Evolutionary conservation across 1,140 invertebrate species (phyloP).

Genomic region (Akabosia matsudoensis): DNA sequence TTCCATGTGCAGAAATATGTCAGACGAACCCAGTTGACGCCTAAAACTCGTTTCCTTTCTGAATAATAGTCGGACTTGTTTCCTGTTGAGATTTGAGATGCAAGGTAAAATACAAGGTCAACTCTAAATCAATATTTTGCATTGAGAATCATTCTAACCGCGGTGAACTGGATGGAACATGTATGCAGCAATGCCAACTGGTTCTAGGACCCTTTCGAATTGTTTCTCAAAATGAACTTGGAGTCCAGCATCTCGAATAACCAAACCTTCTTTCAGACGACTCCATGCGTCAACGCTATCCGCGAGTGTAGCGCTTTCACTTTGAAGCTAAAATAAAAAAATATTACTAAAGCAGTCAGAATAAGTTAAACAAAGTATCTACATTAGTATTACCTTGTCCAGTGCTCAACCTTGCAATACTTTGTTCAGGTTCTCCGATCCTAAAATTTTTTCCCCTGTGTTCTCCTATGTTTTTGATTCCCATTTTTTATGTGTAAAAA

Average conservation of each 20-base stretch:
- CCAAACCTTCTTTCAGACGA: background rate
- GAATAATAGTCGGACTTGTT: background rate
- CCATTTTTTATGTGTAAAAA: too few species aligned
- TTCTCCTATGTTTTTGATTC: too few species aligned
- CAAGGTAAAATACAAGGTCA: background rate
- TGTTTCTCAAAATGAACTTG: slow-evolving; percentile 16
- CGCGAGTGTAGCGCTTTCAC: background rate
- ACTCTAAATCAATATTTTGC: background rate
- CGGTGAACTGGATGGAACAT: slow-evolving; percentile 19
- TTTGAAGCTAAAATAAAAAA: slow-evolving; percentile 25
- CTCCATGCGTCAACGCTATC: slow-evolving; percentile 21
- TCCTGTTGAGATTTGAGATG: background rate
- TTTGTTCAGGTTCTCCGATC: too few species aligned
- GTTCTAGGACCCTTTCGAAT: background rate
- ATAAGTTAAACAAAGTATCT: background rate
- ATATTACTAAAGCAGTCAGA: background rate
- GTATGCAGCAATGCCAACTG: background rate
- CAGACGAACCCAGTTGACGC: background rate
- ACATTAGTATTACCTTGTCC: background rate
- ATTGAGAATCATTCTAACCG: slow-evolving; percentile 3
- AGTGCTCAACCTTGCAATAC: too few species aligned
- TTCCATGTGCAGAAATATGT: background rate
- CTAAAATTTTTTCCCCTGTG: too few species aligned
- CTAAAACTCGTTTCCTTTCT: background rate
- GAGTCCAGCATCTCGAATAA: background rate